These are phyloP conservation scores for Neogale vison DNA, from an alignment of 2,113 vertebrate species.

Conservation along the genomic window DNA sequence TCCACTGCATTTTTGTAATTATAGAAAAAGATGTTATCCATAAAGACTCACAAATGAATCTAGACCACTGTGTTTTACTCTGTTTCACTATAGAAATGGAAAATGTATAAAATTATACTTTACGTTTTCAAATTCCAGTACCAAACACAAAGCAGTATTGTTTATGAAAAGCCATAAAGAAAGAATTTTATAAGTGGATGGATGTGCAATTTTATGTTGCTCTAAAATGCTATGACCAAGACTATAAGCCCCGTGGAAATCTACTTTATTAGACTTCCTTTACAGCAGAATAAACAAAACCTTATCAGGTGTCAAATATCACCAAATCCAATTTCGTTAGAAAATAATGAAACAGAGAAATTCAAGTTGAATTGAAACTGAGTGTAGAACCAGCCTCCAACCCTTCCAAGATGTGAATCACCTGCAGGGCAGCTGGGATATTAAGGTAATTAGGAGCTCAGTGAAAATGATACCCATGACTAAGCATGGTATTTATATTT, in stretches of 20 bases:
- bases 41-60: background rate
- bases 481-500: background rate
- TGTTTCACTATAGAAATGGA: slow-evolving; percentile 33
- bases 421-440: background rate
- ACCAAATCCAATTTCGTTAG: slow-evolving; percentile 57
- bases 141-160: background rate
- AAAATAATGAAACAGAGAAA: slow-evolving; percentile 43
- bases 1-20: background rate
- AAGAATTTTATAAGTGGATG: background rate
- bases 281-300: slow-evolving; percentile 59
- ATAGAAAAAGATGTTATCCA: background rate
- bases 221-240: slow-evolving; percentile 24
- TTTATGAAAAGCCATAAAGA: slow-evolving; percentile 45
- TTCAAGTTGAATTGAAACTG: slow-evolving; percentile 28
- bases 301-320: slow-evolving; percentile 50
- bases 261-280: background rate
- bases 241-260: background rate
- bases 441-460: background rate
- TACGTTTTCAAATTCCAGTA: background rate
- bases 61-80: background rate
- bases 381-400: background rate
- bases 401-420: background rate
- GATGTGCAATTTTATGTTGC: slow-evolving; percentile 13
- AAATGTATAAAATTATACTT: background rate
- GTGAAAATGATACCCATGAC: background rate